These are phyloP conservation scores for Metalampra italica DNA, from an alignment of 2,888 invertebrate genomes.

Conservation along the genomic window DNA sequence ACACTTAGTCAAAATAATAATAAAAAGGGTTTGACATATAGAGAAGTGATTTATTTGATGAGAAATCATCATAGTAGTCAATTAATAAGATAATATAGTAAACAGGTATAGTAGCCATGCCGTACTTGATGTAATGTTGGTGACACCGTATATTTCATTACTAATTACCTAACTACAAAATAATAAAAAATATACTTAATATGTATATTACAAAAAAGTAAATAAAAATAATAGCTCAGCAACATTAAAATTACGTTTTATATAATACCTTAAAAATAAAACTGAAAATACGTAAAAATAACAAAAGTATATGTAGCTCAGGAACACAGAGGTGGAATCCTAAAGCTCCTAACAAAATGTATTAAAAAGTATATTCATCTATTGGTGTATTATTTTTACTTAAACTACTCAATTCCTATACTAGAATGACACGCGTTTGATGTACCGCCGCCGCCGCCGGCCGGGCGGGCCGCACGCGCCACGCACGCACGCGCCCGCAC, in stretches of 20 bases:
- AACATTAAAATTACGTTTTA: conserved; percentile 55
- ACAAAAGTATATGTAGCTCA: conserved; percentile 49
- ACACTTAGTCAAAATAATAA: conserved; percentile 3
- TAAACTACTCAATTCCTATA: conserved; percentile 75
- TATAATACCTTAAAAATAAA: conserved; percentile 43
- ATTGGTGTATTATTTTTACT: conserved; percentile 69
- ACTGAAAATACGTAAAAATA: conserved; percentile 45
- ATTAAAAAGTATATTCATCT: conserved; percentile 49
- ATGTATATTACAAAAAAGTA: conserved; percentile 61
- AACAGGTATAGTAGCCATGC: conserved; percentile 30
- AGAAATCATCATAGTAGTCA: conserved; percentile 20
- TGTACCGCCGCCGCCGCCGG: conserved; percentile 19
- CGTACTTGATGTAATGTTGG: conserved; percentile 40
- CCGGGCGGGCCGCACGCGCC: conserved; percentile 17
- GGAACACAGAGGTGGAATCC: conserved; percentile 63
- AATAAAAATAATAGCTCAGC: conserved; percentile 62
- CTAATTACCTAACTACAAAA: conserved; percentile 52
- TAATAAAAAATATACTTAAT: conserved; percentile 61
- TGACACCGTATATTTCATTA: conserved; percentile 37
- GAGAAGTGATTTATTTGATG: not conserved
- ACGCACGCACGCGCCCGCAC: too few relatives aligned
- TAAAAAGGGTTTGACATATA: not conserved
- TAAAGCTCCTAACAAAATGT: conserved; percentile 63
- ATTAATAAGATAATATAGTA: conserved; percentile 32
- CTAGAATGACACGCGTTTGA: conserved; percentile 51